Percentiles rank a stretch among this genome's conserved stretches.
Conservation (phyloP, 2,888 invertebrate genomes). For the Pedicia rivosa region DNA sequence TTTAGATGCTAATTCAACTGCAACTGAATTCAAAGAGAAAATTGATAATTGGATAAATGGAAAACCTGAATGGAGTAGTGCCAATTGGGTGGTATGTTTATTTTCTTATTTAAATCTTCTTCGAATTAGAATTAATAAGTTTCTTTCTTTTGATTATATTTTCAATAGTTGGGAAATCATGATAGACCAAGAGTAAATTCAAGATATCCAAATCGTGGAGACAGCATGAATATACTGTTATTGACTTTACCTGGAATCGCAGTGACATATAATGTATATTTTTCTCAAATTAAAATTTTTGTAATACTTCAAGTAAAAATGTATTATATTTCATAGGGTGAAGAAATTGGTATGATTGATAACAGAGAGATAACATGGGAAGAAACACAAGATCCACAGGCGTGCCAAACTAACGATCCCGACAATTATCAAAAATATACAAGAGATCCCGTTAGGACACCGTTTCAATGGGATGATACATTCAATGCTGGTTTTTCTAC, state of each 20-base stretch:
- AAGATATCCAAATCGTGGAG: conserved; percentile 46
- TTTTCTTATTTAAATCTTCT: neutral
- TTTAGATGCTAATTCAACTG: conserved; percentile 31
- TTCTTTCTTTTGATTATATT: neutral
- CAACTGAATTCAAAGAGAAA: conserved; percentile 32
- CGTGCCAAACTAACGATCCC: conserved; percentile 35
- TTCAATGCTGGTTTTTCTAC: conserved; percentile 37
- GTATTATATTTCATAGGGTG: conserved; percentile 34
- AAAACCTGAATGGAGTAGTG: conserved; percentile 33
- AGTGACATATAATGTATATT: conserved; percentile 61
- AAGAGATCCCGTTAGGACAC: conserved; percentile 62
- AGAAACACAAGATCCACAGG: conserved; percentile 40
- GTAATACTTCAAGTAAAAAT: neutral
- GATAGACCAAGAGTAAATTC: conserved; percentile 53
- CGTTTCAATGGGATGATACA: conserved; percentile 59
- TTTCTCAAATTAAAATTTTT: neutral
- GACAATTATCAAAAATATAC: conserved; percentile 33
- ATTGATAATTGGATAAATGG: conserved; percentile 37
- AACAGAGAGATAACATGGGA: conserved; percentile 33
- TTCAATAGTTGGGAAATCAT: conserved; percentile 54
- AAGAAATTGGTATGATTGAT: conserved; percentile 59
- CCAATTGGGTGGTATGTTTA: conserved; percentile 43
- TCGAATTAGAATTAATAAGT: neutral
- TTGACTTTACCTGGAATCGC: conserved; percentile 70
- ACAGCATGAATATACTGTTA: conserved; percentile 68